Evolutionary conservation across 2,797 vertebrate genomes (phyloP).

Genomic region (Lindbergichthys nudifrons): DNA sequence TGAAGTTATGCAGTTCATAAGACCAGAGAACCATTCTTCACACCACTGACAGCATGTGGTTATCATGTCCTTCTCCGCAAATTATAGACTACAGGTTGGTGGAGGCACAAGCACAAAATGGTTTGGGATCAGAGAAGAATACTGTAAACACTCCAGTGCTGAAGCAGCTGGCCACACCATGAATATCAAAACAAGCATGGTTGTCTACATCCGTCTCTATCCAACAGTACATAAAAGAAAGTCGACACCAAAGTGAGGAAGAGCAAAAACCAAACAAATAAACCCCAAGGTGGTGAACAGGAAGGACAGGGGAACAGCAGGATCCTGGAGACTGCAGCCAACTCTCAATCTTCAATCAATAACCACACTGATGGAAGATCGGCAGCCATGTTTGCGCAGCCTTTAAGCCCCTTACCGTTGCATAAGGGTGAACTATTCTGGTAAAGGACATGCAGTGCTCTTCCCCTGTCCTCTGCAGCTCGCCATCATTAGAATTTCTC

Average conservation of each 20-base stretch:
- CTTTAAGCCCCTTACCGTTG: slow-evolving; percentile 54
- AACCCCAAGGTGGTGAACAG: slow-evolving; percentile 14
- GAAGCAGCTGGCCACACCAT: background rate
- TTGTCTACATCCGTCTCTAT: slow-evolving; percentile 18
- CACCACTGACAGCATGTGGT: slow-evolving; percentile 6
- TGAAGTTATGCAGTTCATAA: slow-evolving; percentile 1
- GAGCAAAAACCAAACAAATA: slow-evolving; percentile 35
- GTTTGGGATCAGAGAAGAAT: background rate
- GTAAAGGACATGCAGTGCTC: slow-evolving; percentile 70
- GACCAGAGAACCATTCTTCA: background rate
- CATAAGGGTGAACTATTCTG: slow-evolving; percentile 59
- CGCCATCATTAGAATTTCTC: slow-evolving; percentile 72
- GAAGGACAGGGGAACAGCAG: slow-evolving; percentile 14
- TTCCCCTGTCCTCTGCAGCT: slow-evolving; percentile 66
- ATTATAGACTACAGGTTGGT: background rate
- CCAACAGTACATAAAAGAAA: slow-evolving; percentile 4
- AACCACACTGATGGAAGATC: slow-evolving; percentile 59
- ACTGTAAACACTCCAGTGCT: background rate
- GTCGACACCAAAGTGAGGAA: background rate
- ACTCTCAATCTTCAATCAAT: slow-evolving; percentile 62
- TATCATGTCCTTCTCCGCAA: background rate
- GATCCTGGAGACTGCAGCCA: slow-evolving; percentile 20
- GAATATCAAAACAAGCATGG: slow-evolving; percentile 1
- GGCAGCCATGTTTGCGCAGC: slow-evolving; percentile 41
- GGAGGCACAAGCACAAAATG: background rate